Conservation (phyloP, 2,113 vertebrate genomes). For the Ciconia stormi region DNA sequence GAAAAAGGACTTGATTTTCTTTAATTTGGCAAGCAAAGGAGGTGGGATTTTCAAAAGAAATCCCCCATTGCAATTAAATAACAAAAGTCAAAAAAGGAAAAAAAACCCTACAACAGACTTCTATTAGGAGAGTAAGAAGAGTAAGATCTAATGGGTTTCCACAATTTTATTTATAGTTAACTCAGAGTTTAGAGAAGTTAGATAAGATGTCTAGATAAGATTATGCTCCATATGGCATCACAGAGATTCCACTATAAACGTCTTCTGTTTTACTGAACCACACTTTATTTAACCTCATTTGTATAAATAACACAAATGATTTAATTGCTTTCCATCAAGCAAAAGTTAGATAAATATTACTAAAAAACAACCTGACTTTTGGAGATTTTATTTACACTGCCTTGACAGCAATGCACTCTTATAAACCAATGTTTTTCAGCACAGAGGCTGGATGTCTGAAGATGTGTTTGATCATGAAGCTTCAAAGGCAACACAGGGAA, state of each 20-base stretch:
- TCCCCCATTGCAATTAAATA: neutral
- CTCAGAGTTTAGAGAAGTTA: conserved; percentile 31
- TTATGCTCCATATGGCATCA: neutral
- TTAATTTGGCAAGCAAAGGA: neutral
- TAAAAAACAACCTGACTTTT: conserved; percentile 26
- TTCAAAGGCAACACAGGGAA: conserved; percentile 14
- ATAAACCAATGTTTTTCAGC: conserved; percentile 7
- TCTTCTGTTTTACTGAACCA: conserved; percentile 25
- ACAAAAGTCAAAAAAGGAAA: neutral
- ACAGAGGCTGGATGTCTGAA: neutral
- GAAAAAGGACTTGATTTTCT: neutral
- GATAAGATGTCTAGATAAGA: conserved; percentile 10
- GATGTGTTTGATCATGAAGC: conserved; percentile 20
- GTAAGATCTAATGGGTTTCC: neutral
- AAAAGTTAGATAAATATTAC: conserved; percentile 65
- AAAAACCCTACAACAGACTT: neutral
- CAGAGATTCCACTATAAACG: neutral
- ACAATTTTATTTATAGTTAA: conserved; percentile 20
- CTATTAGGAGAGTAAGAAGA: neutral
- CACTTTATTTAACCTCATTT: conserved; percentile 36
- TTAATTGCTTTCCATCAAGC: conserved; percentile 42
- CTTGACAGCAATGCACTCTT: neutral
- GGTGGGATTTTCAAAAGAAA: neutral
- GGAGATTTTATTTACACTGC: conserved; percentile 55
- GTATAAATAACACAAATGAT: conserved; percentile 54